Percentiles rank a stretch among this genome's conserved stretches.
These are phyloP conservation scores for Antheraea assamensis DNA, from an alignment of 2,888 invertebrate genomes.

Conservation along the genomic window DNA sequence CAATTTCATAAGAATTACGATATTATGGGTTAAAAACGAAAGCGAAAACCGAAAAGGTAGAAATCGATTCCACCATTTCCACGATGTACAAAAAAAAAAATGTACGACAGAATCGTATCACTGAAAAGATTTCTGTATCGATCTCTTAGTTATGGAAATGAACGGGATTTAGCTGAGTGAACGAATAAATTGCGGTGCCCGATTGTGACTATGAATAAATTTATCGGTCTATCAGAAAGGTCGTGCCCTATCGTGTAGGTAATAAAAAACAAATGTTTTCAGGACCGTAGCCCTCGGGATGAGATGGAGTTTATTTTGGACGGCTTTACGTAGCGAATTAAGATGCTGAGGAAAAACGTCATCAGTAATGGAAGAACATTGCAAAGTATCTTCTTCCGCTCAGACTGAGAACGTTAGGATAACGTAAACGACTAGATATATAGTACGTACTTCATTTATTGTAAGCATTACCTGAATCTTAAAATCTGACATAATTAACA, in stretches of 20 bases:
- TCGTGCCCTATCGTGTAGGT: slow-evolving; percentile 21
- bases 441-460: neutral
- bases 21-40: neutral
- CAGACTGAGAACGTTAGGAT: neutral
- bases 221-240: slow-evolving; percentile 25
- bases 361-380: neutral
- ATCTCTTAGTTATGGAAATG: slow-evolving; percentile 50
- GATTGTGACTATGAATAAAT: slow-evolving; percentile 51
- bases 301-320: slow-evolving; percentile 1
- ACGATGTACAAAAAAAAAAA: neutral
- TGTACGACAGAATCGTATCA: neutral
- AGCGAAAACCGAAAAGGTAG: neutral
- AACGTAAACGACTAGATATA: too few relatives aligned
- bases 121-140: slow-evolving; percentile 46
- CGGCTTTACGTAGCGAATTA: neutral
- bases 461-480: neutral
- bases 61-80: neutral
- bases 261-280: slow-evolving; percentile 8
- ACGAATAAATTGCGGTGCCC: slow-evolving; percentile 34
- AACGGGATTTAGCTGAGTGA: slow-evolving; percentile 37
- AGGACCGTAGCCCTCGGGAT: neutral
- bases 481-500: neutral
- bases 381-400: neutral
- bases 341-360: neutral
- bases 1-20: too few relatives aligned